Conservation (phyloP, 2,797 vertebrate genomes). For the Xyrichtys novacula region DNA sequence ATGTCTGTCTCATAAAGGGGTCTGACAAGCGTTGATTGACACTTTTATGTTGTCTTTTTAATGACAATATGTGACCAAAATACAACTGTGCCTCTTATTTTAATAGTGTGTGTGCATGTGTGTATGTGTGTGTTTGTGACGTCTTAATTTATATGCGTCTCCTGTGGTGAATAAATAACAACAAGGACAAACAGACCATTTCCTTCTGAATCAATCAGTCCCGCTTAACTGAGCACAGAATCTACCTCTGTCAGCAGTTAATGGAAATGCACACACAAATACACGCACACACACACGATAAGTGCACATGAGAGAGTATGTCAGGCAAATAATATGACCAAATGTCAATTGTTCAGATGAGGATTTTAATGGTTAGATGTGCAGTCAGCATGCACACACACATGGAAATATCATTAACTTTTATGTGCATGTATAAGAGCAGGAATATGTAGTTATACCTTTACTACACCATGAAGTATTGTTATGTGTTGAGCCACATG, state of each 20-base stretch:
- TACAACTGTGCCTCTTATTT: slow-evolving; percentile 8
- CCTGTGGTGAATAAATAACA: slow-evolving; percentile 43
- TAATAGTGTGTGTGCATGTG: background rate
- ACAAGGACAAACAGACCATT: slow-evolving; percentile 43
- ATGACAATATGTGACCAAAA: slow-evolving; percentile 1
- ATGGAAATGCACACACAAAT: slow-evolving; percentile 5
- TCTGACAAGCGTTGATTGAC: background rate
- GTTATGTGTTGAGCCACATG: background rate
- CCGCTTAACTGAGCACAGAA: slow-evolving; percentile 59
- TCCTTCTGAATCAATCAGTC: slow-evolving; percentile 60
- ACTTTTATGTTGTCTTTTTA: slow-evolving; percentile 14
- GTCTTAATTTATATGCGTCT: background rate
- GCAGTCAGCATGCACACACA: background rate
- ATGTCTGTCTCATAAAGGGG: too few species aligned
- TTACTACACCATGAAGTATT: background rate
- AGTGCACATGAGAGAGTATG: background rate
- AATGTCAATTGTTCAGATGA: background rate
- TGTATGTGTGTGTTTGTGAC: slow-evolving; percentile 4
- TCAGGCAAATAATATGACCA: background rate
- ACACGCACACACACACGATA: slow-evolving; percentile 11
- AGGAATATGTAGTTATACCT: background rate
- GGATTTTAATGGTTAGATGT: background rate
- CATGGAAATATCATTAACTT: too few species aligned
- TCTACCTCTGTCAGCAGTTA: slow-evolving; percentile 53
- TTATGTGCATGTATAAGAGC: background rate